These are phyloP conservation scores for Geodia barretti DNA, from an alignment of 37 sponge, comb jelly and placozoan genomes.

Conservation along the genomic window DNA sequence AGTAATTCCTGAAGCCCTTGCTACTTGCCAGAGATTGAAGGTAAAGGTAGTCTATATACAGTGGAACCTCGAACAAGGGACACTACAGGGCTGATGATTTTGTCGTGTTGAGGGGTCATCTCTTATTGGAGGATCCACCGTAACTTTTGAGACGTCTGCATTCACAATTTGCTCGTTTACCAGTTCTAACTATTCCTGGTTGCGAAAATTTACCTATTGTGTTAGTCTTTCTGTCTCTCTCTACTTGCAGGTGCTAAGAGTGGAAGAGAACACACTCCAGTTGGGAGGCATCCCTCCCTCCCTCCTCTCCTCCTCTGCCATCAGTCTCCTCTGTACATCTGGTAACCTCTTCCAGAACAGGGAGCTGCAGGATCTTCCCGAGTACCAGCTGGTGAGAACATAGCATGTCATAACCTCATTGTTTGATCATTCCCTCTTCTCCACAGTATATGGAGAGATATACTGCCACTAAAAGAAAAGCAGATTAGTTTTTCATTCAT, in stretches of 20 bases:
- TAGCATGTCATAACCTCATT: background rate
- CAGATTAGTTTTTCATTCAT: constrained; percentile 28
- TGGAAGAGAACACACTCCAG: constrained; percentile 74
- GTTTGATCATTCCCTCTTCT: background rate
- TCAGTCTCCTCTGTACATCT: constrained; percentile 70
- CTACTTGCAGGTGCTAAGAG: constrained; percentile 47
- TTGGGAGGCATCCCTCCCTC: constrained; percentile 55
- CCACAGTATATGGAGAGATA: constrained; percentile 83
- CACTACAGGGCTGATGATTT: too few species aligned
- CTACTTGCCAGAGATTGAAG: constrained; percentile 66
- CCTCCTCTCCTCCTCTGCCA: constrained; percentile 51
- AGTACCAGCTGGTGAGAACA: constrained; percentile 69
- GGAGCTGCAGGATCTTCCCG: constrained; percentile 66
- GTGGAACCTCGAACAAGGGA: too few species aligned
- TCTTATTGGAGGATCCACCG: background rate
- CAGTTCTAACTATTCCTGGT: too few species aligned
- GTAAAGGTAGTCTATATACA: too few species aligned
- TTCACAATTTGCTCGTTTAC: too few species aligned
- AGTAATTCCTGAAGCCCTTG: constrained; percentile 53
- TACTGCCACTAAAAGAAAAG: constrained; percentile 62
- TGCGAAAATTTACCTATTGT: too few species aligned
- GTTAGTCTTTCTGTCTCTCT: background rate
- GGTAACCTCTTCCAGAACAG: constrained; percentile 67
- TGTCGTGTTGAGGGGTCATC: background rate
- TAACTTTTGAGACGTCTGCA: too few species aligned